phyloP scores from a whole-genome alignment of 2,113 vertebrate genomes.

The Cynoglossus semilaevis region DNA sequence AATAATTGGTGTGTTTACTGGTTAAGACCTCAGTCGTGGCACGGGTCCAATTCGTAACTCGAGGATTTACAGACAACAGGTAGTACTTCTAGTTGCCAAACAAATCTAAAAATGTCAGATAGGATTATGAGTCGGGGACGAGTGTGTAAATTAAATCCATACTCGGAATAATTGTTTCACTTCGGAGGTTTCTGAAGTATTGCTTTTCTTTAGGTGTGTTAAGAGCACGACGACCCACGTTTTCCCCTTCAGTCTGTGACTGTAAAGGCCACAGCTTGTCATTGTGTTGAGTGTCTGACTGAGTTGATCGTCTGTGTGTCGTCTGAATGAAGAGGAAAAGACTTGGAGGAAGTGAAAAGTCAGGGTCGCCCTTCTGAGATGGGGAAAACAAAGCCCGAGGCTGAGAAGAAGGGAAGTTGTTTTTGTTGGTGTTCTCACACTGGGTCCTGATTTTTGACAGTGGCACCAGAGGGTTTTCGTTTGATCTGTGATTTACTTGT shows the following conservation, averaged over 20 bases:
- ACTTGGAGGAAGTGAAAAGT: conserved; percentile 41
- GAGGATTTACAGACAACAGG: too few relatives aligned
- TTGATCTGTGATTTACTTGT: conserved; percentile 12
- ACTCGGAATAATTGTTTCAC: conserved; percentile 6
- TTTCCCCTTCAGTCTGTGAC: conserved; percentile 13
- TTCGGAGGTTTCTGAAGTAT: background rate
- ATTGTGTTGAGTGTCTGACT: conserved; percentile 29
- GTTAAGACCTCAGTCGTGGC: background rate
- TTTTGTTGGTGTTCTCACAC: conserved; percentile 16
- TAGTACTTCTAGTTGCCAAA: conserved; percentile 10
- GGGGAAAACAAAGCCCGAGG: conserved; percentile 37
- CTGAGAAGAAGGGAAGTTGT: conserved; percentile 10
- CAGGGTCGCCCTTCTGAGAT: conserved; percentile 15
- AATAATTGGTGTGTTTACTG: too few relatives aligned
- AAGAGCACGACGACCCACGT: background rate
- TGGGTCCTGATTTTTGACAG: background rate
- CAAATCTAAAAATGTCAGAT: conserved; percentile 1
- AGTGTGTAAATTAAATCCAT: conserved; percentile 21
- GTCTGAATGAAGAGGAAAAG: conserved; percentile 48
- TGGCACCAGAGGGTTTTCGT: background rate
- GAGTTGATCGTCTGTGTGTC: conserved; percentile 15
- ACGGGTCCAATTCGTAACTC: too few relatives aligned
- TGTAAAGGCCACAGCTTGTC: conserved; percentile 24
- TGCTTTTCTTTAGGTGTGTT: background rate
- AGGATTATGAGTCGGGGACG: conserved; percentile 1